phyloP scores from a whole-genome alignment of 2,113 vertebrate genomes.

The Patagioenas fasciata region DNA sequence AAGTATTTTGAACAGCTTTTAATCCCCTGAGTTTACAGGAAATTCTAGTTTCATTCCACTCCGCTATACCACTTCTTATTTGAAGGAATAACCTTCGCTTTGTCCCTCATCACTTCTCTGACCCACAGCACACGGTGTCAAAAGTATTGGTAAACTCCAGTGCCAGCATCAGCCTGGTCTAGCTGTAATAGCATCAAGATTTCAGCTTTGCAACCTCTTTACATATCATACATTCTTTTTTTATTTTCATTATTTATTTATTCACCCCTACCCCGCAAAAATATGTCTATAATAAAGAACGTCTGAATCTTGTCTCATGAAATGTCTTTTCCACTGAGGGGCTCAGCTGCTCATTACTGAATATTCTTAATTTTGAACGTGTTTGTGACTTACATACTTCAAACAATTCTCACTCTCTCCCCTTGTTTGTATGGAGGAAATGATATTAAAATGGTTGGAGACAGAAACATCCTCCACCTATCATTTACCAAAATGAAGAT shows the following conservation, averaged over 20 bases:
- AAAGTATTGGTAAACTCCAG: conserved; percentile 36
- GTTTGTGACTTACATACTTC: conserved; percentile 27
- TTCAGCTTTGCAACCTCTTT: neutral
- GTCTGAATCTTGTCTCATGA: conserved; percentile 39
- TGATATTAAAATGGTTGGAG: conserved; percentile 6
- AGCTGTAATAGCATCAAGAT: neutral
- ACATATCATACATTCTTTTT: neutral
- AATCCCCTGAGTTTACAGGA: conserved; percentile 35
- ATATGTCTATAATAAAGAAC: conserved; percentile 50
- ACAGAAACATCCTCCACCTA: neutral
- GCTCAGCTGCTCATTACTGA: conserved; percentile 46
- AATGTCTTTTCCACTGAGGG: conserved; percentile 21
- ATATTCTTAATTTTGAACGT: conserved; percentile 17
- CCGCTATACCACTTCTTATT: conserved; percentile 17
- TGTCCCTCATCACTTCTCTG: neutral
- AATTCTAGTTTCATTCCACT: conserved; percentile 61
- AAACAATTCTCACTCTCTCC: neutral
- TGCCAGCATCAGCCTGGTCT: neutral
- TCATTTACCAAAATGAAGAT: conserved; percentile 26
- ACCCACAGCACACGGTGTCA: neutral
- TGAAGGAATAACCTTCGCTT: conserved; percentile 55
- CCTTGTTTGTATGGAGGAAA: conserved; percentile 37
- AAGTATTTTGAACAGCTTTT: conserved; percentile 41
- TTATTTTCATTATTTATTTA: neutral
- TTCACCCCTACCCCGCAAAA: neutral